phyloP scores from a whole-genome alignment of 1,140 invertebrate genomes.

The Bathynomus jamesi region DNA sequence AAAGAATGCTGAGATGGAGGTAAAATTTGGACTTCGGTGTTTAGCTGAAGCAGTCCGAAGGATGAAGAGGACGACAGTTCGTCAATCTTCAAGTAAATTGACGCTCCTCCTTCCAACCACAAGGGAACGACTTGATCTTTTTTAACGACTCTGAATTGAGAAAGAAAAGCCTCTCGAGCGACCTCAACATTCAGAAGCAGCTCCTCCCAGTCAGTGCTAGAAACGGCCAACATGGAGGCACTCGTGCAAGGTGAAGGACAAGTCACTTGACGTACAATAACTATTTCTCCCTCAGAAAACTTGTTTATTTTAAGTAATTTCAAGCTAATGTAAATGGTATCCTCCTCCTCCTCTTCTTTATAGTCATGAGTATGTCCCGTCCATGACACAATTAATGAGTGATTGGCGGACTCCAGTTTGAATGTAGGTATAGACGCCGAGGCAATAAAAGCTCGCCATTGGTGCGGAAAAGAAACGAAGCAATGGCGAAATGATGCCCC shows the following conservation, averaged over 20 bases:
- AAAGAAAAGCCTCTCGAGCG: conserved; percentile 24
- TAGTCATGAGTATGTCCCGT: conserved; percentile 27
- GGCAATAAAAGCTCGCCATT: conserved; percentile 6
- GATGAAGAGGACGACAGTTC: conserved; percentile 10
- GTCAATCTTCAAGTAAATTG: conserved; percentile 15
- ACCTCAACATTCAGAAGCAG: conserved; percentile 24
- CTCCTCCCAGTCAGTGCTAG: conserved; percentile 19
- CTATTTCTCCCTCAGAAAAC: conserved; percentile 20
- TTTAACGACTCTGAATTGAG: conserved; percentile 21
- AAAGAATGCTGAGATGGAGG: conserved; percentile 12
- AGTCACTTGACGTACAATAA: conserved; percentile 21
- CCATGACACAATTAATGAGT: conserved; percentile 23
- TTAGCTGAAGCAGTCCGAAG: conserved; percentile 16
- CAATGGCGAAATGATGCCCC: conserved; percentile 23
- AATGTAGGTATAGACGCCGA: conserved; percentile 19
- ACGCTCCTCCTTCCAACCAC: conserved; percentile 30
- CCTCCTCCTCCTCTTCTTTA: neutral
- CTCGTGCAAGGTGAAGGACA: conserved; percentile 18
- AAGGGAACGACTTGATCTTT: conserved; percentile 19
- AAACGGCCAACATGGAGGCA: conserved; percentile 10
- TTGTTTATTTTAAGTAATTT: conserved; percentile 19
- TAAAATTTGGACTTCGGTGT: conserved; percentile 29
- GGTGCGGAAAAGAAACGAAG: conserved; percentile 28
- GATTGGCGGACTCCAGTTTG: neutral
- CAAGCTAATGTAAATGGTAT: conserved; percentile 12